These are phyloP conservation scores for Amphiura filiformis DNA, from an alignment of 35 echinoderm and acorn worm genomes.

Conservation along the genomic window DNA sequence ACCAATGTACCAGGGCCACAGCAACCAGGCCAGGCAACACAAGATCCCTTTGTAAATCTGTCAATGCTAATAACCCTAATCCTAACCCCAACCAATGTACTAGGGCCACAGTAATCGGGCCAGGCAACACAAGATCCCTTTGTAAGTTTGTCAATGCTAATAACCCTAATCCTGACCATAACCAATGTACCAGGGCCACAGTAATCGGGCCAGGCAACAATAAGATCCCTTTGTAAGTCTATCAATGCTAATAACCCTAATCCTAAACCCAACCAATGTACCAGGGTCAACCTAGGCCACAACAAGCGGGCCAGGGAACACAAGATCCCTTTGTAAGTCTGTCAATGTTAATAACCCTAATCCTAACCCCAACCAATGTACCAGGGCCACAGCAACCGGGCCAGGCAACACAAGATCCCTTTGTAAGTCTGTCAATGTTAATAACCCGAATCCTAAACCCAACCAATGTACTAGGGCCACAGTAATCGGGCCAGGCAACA, in stretches of 20 bases:
- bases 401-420: neutral
- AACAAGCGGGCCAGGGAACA: neutral
- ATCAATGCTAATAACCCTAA: neutral
- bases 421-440: neutral
- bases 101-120: no score
- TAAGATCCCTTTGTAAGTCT: neutral
- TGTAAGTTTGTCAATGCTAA: no score
- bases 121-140: no score
- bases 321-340: conserved; percentile 5
- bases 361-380: neutral
- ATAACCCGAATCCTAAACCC: neutral
- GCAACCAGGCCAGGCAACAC: no score
- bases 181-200: neutral
- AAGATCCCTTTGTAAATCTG: no score
- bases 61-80: no score
- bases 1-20: no score
- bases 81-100: no score
- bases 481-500: neutral
- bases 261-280: neutral
- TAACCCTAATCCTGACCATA: no score
- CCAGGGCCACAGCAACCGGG: neutral
- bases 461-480: neutral
- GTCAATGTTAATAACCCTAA: neutral
- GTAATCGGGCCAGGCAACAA: neutral
- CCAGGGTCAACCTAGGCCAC: neutral